Evolutionary conservation across 2,113 vertebrate species (phyloP), one percentile per base, ranked within the genome.

Genomic region (Sus scrofa): DNA sequence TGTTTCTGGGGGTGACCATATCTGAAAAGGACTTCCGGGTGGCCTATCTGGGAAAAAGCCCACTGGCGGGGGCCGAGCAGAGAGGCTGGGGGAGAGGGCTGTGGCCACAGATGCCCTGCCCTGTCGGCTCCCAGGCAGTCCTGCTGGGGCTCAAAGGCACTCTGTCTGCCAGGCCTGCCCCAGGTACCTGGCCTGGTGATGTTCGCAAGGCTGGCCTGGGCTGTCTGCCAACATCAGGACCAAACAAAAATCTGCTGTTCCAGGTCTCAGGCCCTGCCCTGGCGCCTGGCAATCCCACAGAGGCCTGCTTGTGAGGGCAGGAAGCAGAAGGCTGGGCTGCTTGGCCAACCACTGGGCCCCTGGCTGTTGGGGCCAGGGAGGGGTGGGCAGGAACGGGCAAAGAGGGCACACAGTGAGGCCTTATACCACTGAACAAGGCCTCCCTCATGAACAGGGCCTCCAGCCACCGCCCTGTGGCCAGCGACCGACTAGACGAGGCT

Each of bases 191-290:
- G 78, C 39, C 34, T 16, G 71, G n/a, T 26, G 81, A 86, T 68
- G 78, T 27, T 71, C 62, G 2, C 58, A 27, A 84, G 54, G n/a
- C 83, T 73, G 60, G 62, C 65, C 56, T 2, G 68, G 96, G 94
- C 56, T 84, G 68, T 24, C 84, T 71, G 96, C 96, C 95, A 96
- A 37, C 10, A 26, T 70, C 39, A 87, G 73, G 94, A 90, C 79
- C 90, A 92, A 96, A 98, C 95, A 94, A 70, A 56, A 85, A 70
- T 37, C 87, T 30, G 58, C 79, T 96, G 95, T 97, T 92, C 74
- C 19, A 44, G 27, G 32, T 26, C 73, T 24, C 2, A 44, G 26
- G 34, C 54, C 63, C 52, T 86, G 71, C 62, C 78, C 79, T 11
- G n/a, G 63, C 0, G 37, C 44, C 95, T 93, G 92, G 97, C 83